Conservation (phyloP, 2,113 vertebrate genomes). For the Xiphophorus couchianus region DNA sequence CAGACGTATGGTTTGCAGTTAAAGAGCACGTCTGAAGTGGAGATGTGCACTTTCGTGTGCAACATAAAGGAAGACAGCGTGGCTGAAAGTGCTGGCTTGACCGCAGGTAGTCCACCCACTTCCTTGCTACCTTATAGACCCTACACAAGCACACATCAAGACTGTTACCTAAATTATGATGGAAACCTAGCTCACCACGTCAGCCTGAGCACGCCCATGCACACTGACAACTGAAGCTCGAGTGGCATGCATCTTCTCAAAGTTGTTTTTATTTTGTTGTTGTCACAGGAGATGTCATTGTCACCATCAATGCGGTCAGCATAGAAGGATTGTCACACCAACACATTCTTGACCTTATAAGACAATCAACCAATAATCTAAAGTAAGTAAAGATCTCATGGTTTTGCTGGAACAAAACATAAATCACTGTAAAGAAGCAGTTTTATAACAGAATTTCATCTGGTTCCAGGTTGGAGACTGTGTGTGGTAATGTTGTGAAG, state of each 20-base stretch:
- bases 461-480: conserved; percentile 86
- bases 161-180: background rate
- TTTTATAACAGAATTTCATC: background rate
- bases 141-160: background rate
- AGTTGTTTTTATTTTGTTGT: conserved; percentile 4
- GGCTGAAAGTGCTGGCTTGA: conserved; percentile 88
- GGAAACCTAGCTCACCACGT: conserved; percentile 1
- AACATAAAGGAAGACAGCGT: conserved; percentile 87
- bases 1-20: conserved; percentile 85
- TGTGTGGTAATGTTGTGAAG: conserved; percentile 85
- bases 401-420: background rate
- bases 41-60: conserved; percentile 86
- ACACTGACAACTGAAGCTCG: background rate
- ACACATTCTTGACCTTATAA: conserved; percentile 86
- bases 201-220: background rate
- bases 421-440: background rate
- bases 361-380: conserved; percentile 85
- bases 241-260: background rate
- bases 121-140: background rate
- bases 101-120: conserved; percentile 79
- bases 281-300: conserved; percentile 87
- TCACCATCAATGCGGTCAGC: conserved; percentile 86
- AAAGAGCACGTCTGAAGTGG: conserved; percentile 72
- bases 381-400: conserved; percentile 78
- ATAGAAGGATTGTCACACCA: conserved; percentile 85